Evolutionary conservation across 2,888 invertebrate species (phyloP), one percentile per base, ranked within the genome.

Genomic region (Prosopocoilus inquinatus): DNA sequence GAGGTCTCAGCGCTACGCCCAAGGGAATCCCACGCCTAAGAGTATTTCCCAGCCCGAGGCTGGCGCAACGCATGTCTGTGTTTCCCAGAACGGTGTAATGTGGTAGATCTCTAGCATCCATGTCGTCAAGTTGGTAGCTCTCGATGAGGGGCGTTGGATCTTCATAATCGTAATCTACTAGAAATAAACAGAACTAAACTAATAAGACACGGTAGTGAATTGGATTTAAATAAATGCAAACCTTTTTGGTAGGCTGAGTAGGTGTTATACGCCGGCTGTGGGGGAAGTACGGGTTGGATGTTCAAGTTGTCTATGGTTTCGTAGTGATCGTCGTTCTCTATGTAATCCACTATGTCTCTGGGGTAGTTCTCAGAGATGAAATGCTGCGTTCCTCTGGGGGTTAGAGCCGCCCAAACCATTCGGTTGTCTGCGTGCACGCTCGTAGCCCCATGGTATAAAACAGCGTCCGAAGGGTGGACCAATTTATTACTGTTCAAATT

Each of bases 141-240:
- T 89, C 89, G 70, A 88, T 88, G 49, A 88, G 71, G 0, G 89
- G 86, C 1, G 89, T 88, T 2, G 90, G 87, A 67, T 91, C 91
- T 73, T 90, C 90, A 71, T 88, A 88, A 64, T 92, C 91, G 47
- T 89, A 89, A 74, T 89, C 90, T 74, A 89, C 20, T 28, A 28
- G 7, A 28, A 28, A 28, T 28, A 28, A 28, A n/a, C n/a, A n/a
- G n/a, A 74, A 32, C 88, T 86, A 53, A 86, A 70, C 91, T 91
- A 74, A 87, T 87, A 71, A 87, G 87, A 55, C 82, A 79, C 58
- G 73, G 53, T 62, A 64, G 39, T 57, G 52, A 41, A 9, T 47
- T 58, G 43, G 34, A 12, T 48, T 44, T 28, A 32, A 28, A 47
- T 20, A 12, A 9, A 38, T 39, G 20, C 52, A 50, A 54, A 67